phyloP scores from a whole-genome alignment of 2,888 invertebrate genomes.

The Habroteleia sp. region DNA sequence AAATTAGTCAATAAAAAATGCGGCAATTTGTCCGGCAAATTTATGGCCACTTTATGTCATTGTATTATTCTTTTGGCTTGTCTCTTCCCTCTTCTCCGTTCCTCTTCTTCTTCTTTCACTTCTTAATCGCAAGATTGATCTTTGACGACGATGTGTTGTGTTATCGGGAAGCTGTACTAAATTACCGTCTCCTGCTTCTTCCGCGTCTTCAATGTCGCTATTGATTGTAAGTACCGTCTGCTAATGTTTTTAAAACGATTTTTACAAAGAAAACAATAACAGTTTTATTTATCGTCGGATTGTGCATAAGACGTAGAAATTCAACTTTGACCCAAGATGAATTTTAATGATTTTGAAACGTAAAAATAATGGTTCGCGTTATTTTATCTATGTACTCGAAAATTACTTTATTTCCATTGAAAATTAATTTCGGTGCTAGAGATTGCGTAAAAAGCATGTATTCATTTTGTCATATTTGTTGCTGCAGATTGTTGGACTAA shows the following conservation, averaged over 20 bases:
- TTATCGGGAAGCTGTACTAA: constrained; percentile 55
- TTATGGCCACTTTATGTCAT: constrained; percentile 20
- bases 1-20: constrained; percentile 12
- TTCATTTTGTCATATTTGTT: constrained; percentile 56
- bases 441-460: constrained; percentile 1
- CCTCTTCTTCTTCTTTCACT: constrained; percentile 11
- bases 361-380: constrained; percentile 28
- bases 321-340: constrained; percentile 50
- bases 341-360: constrained; percentile 18
- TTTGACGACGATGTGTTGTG: constrained; percentile 48
- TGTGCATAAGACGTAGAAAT: constrained; percentile 24
- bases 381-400: constrained; percentile 1
- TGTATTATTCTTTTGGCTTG: constrained; percentile 39
- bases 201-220: constrained; percentile 57
- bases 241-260: constrained; percentile 39
- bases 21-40: constrained; percentile 41
- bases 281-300: constrained; percentile 40
- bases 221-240: constrained; percentile 44
- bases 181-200: constrained; percentile 48
- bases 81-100: constrained; percentile 23
- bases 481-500: constrained; percentile 39
- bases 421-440: constrained; percentile 9
- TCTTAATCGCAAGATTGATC: constrained; percentile 47
- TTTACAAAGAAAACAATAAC: constrained; percentile 47
- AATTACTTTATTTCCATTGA: neutral